Evolutionary conservation across 92 coral and sea anemone species (phyloP).

Genomic region (Zoanthus sociatus): DNA sequence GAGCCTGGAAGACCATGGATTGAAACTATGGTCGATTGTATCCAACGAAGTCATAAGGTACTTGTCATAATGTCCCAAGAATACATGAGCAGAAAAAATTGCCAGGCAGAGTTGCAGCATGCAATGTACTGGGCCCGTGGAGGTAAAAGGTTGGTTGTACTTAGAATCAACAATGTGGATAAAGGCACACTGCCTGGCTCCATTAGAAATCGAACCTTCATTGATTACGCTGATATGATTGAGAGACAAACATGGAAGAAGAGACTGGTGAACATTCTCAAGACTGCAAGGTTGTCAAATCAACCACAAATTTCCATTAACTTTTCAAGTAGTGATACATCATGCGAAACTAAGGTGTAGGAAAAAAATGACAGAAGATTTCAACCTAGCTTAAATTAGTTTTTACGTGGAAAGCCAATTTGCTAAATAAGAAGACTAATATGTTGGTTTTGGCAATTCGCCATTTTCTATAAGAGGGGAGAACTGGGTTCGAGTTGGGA

Average conservation of each 20-base stretch:
- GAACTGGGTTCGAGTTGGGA: no score
- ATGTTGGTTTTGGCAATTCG: no score
- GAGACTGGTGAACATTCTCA: background rate
- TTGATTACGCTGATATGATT: conserved; percentile 34
- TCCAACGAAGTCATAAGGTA: conserved; percentile 17
- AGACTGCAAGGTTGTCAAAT: background rate
- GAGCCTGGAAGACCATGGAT: conserved; percentile 34
- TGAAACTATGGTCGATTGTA: conserved; percentile 25
- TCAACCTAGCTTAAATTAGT: background rate
- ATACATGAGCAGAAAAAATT: conserved; percentile 34
- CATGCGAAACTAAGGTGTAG: background rate
- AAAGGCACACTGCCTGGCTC: conserved; percentile 14
- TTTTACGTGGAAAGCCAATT: background rate
- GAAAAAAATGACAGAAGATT: background rate
- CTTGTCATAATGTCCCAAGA: conserved; percentile 30
- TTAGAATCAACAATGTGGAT: conserved; percentile 18
- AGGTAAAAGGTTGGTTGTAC: background rate
- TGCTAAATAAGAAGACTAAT: no score
- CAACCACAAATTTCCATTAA: background rate
- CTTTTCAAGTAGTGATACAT: background rate
- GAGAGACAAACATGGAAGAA: conserved; percentile 38
- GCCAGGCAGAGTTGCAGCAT: conserved; percentile 15
- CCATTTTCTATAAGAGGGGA: no score
- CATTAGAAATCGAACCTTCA: conserved; percentile 35
- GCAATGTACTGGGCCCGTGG: conserved; percentile 31